Base-by-base conservation (phyloP, 2,888 invertebrate species). In the Spodoptera picta region DNA sequence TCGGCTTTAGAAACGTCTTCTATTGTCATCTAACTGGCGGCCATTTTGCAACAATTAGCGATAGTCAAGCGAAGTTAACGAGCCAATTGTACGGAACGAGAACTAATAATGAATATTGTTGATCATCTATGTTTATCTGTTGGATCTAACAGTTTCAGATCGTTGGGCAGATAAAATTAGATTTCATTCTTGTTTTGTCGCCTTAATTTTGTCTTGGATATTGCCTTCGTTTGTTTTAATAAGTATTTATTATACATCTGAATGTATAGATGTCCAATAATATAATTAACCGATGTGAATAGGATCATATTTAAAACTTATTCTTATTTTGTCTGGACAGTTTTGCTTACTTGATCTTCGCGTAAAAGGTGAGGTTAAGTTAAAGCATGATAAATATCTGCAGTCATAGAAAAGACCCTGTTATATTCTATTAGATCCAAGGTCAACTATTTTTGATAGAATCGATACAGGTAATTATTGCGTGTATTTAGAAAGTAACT, bases 21-120 rank as follows among this genome's bases (percentile, higher is more conserved):
- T 88, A 90, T 89, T 88, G 87, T 88, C 82, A 78, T 84, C 83
- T 84, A 88, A 90, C 88, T 83, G 83, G 80, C 83, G 73, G 78
- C 85, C 87, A 90, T 92, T 27, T 92, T 90, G 91, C 91, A 88
- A 90, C 91, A 92, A 93, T 93, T 92, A 92, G 88, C 84, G 76
- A 81, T 85, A 85, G 84, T 85, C 85, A 83, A 83, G 80, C 75
- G 77, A 77, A 79, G 80, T 88, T 91, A 90, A 90, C 87, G 89
- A 91, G 86, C 82, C 90, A 90, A 91, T 91, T 90, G 90, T 89
- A 66, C 64, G 55, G 60, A 69, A 65, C 65, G 64, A 69, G 66
- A 60, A 75, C 75, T 70, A 71, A 80, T 82, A 79, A 80, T 81
- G 78, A 80, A 82, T 83, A 84, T 80, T 72, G 80, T 80, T 71